Evolutionary conservation across 2,888 invertebrate genomes (phyloP), one percentile per base, ranked within the genome.

Genomic region (Leptura quadrifasciata): DNA sequence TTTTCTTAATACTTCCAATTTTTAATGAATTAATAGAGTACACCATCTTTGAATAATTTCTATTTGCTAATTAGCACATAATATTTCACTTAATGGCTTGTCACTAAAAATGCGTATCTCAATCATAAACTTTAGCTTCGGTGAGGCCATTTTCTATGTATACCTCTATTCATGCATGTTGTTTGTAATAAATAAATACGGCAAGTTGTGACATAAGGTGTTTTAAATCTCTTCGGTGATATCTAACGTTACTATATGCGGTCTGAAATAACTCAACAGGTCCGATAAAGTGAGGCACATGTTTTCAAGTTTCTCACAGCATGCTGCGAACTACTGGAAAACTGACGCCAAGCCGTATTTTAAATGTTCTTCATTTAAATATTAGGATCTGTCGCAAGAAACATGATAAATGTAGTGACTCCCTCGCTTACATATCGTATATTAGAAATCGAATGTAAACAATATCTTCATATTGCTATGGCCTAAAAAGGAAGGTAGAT

Each of bases 231-330:
- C 76, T 72, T 76, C 75, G 76, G 81, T 78, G 80, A 82, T 83
- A 83, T 83, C 81, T 80, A 81, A 77, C 78, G 73, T 79, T 79
- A 76, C 81, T 80, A 79, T 82, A 83, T 79, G 80, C 76, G 81
- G 81, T 78, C 73, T 70, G 76, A 75, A 81, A 83, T 83, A 83
- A 83, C 79, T 83, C 81, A 83, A 79, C 76, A 75, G 76, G 57
- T 72, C 75, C 81, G 82, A 83, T 83, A 81, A 82, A 83, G 81
- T 82, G 82, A 77, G 77, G 78, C 79, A 79, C 80, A 81, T 83
- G 81, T 81, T 81, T 81, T 79, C 82, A 78, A 78, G 79, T 81
- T 82, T 80, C 81, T 82, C 82, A 81, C 82, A 81, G 83, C 80
- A 81, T 76, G 80, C 79, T 74, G 80, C 78, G 78, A 82, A 83